Percentiles rank a stretch among this genome's conserved stretches.
Evolutionary conservation across 1,140 invertebrate genomes (phyloP).

Genomic region (Penaeus vannamei): DNA sequence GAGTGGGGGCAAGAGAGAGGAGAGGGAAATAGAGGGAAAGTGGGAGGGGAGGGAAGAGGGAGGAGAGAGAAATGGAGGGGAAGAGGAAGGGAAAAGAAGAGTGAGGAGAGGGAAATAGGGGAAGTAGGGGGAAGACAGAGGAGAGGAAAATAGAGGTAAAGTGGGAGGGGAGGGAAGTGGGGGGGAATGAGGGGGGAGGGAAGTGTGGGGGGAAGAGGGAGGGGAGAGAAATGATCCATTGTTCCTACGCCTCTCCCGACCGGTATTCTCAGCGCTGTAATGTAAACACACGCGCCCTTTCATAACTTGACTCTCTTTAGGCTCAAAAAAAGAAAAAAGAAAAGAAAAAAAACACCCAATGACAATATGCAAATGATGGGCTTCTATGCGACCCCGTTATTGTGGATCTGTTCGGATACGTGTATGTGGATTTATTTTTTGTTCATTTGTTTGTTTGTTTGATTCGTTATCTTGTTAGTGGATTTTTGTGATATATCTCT

Average conservation of each 20-base stretch:
- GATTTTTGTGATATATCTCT: no score
- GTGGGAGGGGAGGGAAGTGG: no score
- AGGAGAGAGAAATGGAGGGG: background rate
- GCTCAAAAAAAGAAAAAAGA: background rate
- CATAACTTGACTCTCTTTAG: constrained; percentile 57
- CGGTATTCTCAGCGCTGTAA: constrained; percentile 48
- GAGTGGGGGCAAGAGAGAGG: no score
- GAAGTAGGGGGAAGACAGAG: background rate
- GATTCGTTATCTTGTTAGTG: no score
- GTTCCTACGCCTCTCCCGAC: background rate
- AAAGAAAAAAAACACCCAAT: constrained; percentile 46
- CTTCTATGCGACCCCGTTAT: background rate
- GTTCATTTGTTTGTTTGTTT: no score
- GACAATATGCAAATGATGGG: constrained; percentile 56
- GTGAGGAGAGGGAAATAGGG: background rate
- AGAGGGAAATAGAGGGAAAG: background rate
- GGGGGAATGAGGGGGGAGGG: background rate
- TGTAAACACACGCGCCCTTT: constrained; percentile 57
- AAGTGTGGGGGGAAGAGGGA: background rate
- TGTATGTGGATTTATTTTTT: no score
- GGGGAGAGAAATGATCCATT: background rate
- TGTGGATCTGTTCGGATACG: no score
- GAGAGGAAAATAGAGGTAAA: background rate
- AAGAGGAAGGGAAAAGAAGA: background rate
- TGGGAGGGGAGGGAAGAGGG: background rate